phyloP scores from a whole-genome alignment of 53 echinoderm and acorn worm species.

The Zoroaster sp. region DNA sequence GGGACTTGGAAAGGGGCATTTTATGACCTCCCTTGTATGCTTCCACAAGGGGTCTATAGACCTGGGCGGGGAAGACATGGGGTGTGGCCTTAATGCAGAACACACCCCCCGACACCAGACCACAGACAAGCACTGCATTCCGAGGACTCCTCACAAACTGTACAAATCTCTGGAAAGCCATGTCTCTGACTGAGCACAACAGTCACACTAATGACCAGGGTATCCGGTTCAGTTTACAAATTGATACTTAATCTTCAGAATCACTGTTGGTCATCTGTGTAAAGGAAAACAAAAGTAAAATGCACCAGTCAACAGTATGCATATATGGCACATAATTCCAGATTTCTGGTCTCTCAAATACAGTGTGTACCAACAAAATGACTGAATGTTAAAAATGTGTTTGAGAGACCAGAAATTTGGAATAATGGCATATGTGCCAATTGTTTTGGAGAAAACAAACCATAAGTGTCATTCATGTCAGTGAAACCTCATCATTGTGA shows the following conservation, averaged over 20 bases:
- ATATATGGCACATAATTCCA: too few relatives aligned
- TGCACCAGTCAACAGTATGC: too few relatives aligned
- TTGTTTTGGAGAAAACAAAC: too few relatives aligned
- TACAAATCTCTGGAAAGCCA: constrained; percentile 27
- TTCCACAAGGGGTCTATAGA: constrained; percentile 71
- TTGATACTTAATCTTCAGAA: background rate
- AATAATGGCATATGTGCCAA: too few relatives aligned
- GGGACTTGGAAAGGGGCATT: constrained; percentile 4
- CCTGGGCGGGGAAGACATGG: constrained; percentile 67
- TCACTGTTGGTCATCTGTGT: background rate
- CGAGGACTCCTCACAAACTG: constrained; percentile 49
- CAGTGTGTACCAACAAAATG: too few relatives aligned
- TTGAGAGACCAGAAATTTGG: too few relatives aligned
- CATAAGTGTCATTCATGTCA: too few relatives aligned
- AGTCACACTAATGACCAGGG: too few relatives aligned
- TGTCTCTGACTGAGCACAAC: background rate
- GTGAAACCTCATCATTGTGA: too few relatives aligned
- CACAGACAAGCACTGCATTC: constrained; percentile 62
- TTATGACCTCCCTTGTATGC: constrained; percentile 69
- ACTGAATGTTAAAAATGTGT: too few relatives aligned
- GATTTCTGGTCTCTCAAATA: too few relatives aligned
- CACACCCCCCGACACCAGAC: constrained; percentile 55
- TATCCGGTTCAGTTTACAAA: background rate
- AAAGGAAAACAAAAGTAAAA: background rate
- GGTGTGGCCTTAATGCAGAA: constrained; percentile 70